phyloP scores from a whole-genome alignment of 2,797 vertebrate genomes.

The Hippocampus kuda region DNA sequence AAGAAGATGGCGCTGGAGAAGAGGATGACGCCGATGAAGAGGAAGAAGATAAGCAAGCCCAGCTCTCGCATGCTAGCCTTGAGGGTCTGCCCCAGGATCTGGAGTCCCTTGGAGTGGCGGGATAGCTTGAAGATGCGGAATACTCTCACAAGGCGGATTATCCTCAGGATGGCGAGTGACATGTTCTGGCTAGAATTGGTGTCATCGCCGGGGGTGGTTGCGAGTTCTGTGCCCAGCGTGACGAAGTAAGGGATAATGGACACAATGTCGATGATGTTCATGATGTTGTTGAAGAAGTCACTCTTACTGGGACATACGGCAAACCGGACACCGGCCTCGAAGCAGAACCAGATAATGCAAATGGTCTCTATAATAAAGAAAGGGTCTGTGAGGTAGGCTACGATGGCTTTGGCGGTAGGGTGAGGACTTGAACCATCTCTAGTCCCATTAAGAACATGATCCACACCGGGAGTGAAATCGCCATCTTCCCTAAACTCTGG shows the following conservation, averaged over 20 bases:
- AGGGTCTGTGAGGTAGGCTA: conserved; percentile 80
- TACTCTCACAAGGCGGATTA: conserved; percentile 89
- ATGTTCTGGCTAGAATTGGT: conserved; percentile 79
- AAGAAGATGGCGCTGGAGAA: conserved; percentile 98
- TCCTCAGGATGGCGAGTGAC: conserved; percentile 87
- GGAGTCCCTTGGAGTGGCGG: conserved; percentile 86
- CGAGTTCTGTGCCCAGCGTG: conserved; percentile 85
- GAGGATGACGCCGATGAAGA: conserved; percentile 95
- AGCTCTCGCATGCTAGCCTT: conserved; percentile 87
- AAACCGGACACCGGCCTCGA: conserved; percentile 83
- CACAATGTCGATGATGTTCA: conserved; percentile 95
- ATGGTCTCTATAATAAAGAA: conserved; percentile 94
- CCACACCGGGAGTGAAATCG: conserved; percentile 45
- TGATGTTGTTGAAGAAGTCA: conserved; percentile 92
- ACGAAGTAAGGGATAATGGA: conserved; percentile 98
- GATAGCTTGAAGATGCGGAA: conserved; percentile 96
- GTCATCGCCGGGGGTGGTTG: conserved; percentile 76
- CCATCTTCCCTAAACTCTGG: conserved; percentile 87
- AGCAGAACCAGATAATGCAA: conserved; percentile 97
- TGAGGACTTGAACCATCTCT: conserved; percentile 51
- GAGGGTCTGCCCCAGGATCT: conserved; percentile 86
- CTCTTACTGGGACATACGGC: conserved; percentile 92
- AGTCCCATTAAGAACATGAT: conserved; percentile 57
- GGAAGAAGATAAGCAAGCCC: conserved; percentile 92
- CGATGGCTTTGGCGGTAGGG: conserved; percentile 45